Conservation (phyloP, 2,888 invertebrate species). For the Lasioglossum malachurum region DNA sequence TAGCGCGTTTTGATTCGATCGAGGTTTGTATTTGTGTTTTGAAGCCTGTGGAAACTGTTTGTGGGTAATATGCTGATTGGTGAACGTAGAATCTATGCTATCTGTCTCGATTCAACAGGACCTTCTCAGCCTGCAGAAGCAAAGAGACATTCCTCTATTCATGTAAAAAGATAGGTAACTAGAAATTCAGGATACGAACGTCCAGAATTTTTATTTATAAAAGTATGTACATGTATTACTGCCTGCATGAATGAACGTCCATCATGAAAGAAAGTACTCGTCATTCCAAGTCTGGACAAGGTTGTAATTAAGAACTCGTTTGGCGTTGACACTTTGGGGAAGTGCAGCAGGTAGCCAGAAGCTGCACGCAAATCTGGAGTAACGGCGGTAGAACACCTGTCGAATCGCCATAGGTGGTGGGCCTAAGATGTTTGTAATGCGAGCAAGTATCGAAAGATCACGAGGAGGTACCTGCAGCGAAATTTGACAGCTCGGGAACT, state of each 20-base stretch:
- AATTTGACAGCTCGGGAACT: constrained; percentile 38
- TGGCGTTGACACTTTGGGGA: neutral
- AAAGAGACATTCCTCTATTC: neutral
- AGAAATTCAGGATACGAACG: neutral
- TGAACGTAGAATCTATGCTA: neutral
- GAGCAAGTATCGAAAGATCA: constrained; percentile 60
- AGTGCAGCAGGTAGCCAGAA: neutral
- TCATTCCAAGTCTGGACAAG: neutral
- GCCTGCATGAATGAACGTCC: neutral
- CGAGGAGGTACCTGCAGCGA: constrained; percentile 57
- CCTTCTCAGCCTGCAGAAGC: neutral
- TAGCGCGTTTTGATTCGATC: neutral
- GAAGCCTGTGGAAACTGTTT: neutral
- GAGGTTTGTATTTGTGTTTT: neutral
- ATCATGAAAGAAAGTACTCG: neutral
- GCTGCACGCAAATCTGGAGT: constrained; percentile 57
- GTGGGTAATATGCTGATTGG: neutral
- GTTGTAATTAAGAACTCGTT: neutral
- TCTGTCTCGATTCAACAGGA: neutral
- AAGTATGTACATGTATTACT: neutral
- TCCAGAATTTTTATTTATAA: neutral
- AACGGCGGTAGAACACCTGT: constrained; percentile 46
- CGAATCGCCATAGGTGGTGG: constrained; percentile 49
- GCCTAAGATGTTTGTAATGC: constrained; percentile 67
- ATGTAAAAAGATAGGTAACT: neutral